Conservation (phyloP, 1,140 invertebrate species). For the Lepeophtheirus salmonis region DNA sequence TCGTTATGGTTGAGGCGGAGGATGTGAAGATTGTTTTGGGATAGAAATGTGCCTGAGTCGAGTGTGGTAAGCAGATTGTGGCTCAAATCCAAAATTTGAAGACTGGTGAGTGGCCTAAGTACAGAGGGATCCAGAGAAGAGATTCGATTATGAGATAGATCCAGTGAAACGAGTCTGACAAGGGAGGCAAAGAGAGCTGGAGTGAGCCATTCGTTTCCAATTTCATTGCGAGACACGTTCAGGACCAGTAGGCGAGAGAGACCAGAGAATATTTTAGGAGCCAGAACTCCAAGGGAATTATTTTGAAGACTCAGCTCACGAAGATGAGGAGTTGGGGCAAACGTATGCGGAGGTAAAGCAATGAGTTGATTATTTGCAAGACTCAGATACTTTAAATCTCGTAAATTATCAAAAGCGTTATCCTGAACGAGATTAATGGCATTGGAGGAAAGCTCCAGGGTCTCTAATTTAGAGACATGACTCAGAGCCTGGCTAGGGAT, state of each 20-base stretch:
- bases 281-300: conserved; percentile 38
- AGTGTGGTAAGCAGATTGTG: conserved; percentile 67
- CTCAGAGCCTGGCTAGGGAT: conserved; percentile 37
- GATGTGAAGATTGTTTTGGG: conserved; percentile 59
- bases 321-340: conserved; percentile 43
- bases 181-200: conserved; percentile 23
- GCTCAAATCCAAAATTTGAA: conserved; percentile 65
- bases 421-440: conserved; percentile 66
- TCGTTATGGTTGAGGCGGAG: conserved; percentile 57
- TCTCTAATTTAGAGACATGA: conserved; percentile 53
- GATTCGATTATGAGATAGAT: conserved; percentile 70
- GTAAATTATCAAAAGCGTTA: conserved; percentile 52
- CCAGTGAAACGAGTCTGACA: conserved; percentile 49
- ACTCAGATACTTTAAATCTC: conserved; percentile 62
- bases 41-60: conserved; percentile 51
- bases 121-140: conserved; percentile 53
- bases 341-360: conserved; percentile 21
- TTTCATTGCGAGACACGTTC: conserved; percentile 38
- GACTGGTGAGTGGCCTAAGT: conserved; percentile 52
- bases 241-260: conserved; percentile 67
- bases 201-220: conserved; percentile 38
- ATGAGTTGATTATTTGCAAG: conserved; percentile 53
- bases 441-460: conserved; percentile 39
- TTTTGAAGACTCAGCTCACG: conserved; percentile 68
- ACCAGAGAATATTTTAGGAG: conserved; percentile 48